Percentiles rank a stretch among this genome's conserved stretches.
Conservation (phyloP, 2,797 vertebrate genomes). For the Leptodactylus fallax region DNA sequence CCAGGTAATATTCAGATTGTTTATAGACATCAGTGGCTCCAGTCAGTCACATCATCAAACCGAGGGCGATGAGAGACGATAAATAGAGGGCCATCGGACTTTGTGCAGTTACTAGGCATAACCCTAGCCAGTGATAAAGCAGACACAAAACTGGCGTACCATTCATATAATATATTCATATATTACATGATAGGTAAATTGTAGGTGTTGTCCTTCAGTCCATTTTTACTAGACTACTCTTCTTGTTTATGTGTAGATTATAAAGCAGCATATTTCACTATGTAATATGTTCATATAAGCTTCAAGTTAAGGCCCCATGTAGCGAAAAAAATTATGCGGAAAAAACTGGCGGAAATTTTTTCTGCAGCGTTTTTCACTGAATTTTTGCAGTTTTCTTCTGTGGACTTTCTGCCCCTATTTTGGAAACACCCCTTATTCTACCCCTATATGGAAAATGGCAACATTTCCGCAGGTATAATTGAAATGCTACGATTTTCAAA, state of each 20-base stretch:
- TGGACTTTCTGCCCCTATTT: too few relatives aligned
- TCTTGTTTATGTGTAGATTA: neutral
- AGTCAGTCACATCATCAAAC: constrained; percentile 23
- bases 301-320: too few relatives aligned
- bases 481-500: too few relatives aligned
- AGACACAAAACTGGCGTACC: neutral
- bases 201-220: neutral
- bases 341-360: too few relatives aligned
- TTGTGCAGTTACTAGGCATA: neutral
- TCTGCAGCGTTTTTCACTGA: too few relatives aligned
- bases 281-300: too few relatives aligned
- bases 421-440: too few relatives aligned
- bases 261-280: neutral
- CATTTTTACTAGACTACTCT: too few relatives aligned
- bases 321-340: too few relatives aligned
- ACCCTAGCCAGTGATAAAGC: neutral
- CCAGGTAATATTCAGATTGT: constrained; percentile 13
- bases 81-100: neutral
- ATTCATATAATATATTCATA: neutral
- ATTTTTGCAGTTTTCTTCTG: too few relatives aligned
- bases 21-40: constrained; percentile 31
- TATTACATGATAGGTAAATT: neutral
- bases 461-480: too few relatives aligned
- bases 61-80: neutral
- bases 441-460: too few relatives aligned